Evolutionary conservation across 2,113 vertebrate species (phyloP).

Genomic region (Tragelaphus buxtoni): DNA sequence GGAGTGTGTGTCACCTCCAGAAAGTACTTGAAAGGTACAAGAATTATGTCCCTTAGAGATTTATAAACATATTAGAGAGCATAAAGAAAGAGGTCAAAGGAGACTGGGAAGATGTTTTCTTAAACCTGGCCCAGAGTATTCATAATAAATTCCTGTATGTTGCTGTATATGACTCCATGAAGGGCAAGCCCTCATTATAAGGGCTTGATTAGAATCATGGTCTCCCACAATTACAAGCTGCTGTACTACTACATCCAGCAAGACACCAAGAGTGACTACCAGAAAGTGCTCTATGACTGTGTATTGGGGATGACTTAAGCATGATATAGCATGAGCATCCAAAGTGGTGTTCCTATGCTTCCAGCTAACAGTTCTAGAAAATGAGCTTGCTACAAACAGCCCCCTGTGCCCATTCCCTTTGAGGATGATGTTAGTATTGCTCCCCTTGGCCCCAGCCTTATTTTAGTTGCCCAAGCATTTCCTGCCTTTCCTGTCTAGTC

Average conservation of each 20-base stretch:
- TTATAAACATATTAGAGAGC: conserved; percentile 88
- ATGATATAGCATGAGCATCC: neutral
- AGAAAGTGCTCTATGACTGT: conserved; percentile 90
- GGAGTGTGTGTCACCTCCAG: conserved; percentile 88
- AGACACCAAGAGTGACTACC: conserved; percentile 94
- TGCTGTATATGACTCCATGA: conserved; percentile 92
- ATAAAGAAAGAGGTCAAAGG: conserved; percentile 93
- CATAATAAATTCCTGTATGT: conserved; percentile 95
- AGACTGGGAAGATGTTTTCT: conserved; percentile 90
- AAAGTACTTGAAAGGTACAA: conserved; percentile 94
- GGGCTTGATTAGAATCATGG: conserved; percentile 90
- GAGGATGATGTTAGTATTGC: neutral
- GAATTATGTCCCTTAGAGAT: conserved; percentile 82
- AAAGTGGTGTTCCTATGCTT: neutral
- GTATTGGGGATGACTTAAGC: conserved; percentile 87
- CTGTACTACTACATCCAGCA: conserved; percentile 88
- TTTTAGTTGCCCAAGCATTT: conserved; percentile 2
- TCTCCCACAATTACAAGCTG: conserved; percentile 87
- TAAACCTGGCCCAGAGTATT: conserved; percentile 91
- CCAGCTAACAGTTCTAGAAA: conserved; percentile 50
- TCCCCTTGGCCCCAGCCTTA: neutral
- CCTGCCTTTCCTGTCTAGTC: conserved; percentile 50
- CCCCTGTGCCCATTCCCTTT: neutral
- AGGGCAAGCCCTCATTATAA: conserved; percentile 92
- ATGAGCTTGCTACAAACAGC: conserved; percentile 55